Base-by-base conservation (phyloP, 1,140 invertebrate species). In the Uloborus diversus region DNA sequence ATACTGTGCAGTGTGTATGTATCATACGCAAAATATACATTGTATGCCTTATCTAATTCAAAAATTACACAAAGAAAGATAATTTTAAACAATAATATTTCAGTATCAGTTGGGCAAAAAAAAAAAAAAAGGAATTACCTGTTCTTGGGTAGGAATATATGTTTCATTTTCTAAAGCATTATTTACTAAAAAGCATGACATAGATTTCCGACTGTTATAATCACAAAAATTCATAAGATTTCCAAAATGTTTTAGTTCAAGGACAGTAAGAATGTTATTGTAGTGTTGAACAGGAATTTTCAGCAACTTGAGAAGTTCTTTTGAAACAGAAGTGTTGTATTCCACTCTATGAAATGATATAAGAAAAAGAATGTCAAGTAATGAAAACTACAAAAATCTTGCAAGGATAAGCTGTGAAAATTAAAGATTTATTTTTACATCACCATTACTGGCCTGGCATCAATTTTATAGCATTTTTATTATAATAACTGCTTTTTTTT, bases 211-310 rank as follows among this genome's bases (percentile, higher is more conserved):
- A 0, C 96, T 97, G 49, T 92, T 91, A 82, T 94, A 96, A 87
- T 98, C 96, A 84, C 99, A 93, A 84, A 94, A 93, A 30, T 93
- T 91, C 82, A 99, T 90, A 11, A 99, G 87, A 4, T 92, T 92
- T 9, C 92, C 91, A 85, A 94, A 99, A 87, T 96, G 91, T 83
- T 93, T 90, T 68, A 98, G 86, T 73, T 89, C 84, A 9, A 91
- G 83, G 2, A 99, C 90, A 0, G 93, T 94, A 25, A 98, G 88
- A 14, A 98, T 91, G 86, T 98, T 94, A 85, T 96, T 96, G 86
- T 98, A 99, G 84, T 94, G 93, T 85, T 99, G 96, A 17, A 97
- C 90, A 9, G 97, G 97, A 61, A 99, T 94, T 87, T 96, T 96
- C 85, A 99, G 90, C 61, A 99, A 90, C 84, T 95, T 92, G 82